phyloP scores from a whole-genome alignment of 1,140 invertebrate species.

The Bombus impatiens region DNA sequence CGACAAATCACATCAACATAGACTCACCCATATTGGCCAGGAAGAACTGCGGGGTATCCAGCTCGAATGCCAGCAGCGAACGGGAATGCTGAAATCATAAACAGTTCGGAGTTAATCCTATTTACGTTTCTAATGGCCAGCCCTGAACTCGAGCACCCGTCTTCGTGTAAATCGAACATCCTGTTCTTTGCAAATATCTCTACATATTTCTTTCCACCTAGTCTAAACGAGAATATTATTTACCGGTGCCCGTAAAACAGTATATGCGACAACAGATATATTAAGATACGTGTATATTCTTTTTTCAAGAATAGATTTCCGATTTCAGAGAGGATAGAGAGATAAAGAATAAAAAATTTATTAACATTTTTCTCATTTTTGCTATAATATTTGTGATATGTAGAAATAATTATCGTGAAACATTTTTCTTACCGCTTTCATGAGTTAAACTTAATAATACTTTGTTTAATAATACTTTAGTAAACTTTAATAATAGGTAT shows the following conservation, averaged over 20 bases:
- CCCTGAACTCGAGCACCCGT: constrained; percentile 40
- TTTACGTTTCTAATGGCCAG: constrained; percentile 51
- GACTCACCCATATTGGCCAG: constrained; percentile 89
- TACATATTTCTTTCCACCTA: background rate
- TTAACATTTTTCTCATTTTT: background rate
- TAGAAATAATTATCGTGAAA: background rate
- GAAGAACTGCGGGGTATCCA: constrained; percentile 87
- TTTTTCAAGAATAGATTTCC: background rate
- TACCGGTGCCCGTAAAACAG: background rate
- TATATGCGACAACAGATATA: background rate
- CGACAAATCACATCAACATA: constrained; percentile 64
- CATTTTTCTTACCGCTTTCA: background rate
- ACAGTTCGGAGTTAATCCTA: constrained; percentile 42
- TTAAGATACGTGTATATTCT: background rate
- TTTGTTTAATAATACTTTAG: too few species aligned
- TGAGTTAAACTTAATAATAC: background rate
- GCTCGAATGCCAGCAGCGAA: constrained; percentile 86
- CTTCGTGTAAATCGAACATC: constrained; percentile 29
- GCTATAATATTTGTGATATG: background rate
- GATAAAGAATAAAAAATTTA: background rate
- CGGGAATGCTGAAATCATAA: constrained; percentile 84
- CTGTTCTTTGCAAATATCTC: constrained; percentile 15
- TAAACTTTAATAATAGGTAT: too few species aligned
- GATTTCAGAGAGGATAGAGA: background rate
- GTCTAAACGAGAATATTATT: background rate